Base-by-base conservation (phyloP, 2,888 invertebrate species). In the Synergus gifuensis region DNA sequence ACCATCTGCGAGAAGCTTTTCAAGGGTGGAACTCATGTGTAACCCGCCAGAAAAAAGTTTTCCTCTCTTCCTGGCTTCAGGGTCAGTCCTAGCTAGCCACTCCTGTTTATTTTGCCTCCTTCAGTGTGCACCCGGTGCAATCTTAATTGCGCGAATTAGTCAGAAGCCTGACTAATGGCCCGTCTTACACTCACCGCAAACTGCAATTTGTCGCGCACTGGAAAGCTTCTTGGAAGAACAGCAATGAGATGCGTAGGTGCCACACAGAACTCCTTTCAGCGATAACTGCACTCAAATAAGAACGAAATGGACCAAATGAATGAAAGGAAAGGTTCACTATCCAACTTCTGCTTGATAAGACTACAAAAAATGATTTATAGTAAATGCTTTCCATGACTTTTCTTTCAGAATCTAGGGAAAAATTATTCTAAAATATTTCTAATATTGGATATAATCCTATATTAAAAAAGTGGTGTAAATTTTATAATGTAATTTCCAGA, bases 141-240 rank as follows among this genome's bases (percentile, higher is more conserved):
- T 87, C 85, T 86, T 88, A 88, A 88, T 88, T 87, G 86, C 88
- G 84, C 86, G 86, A 87, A 88, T 88, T 87, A 88, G 88, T 88
- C 88, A 87, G 85, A 81, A 85, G 86, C 85, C 82, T 88, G 87
- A 88, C 85, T 88, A 88, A 88, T 88, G 87, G 83, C 83, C 85
- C 84, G 86, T 84, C 84, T 88, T 86, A 85, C 77, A 82, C 83
- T 79, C 82, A 82, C 81, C 83, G 83, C 73, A 79, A 76, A 81
- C 77, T 79, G 82, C 78, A 83, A 87, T 87, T 87, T 86, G 85
- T 87, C 85, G 84, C 82, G 46, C 46, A 66, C 80, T 80, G 77
- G 42, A 78, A 85, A 81, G 83, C 79, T 84, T 84, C 84, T 84
- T 18, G 81, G 85, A 85, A 83, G 81, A 18, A 44, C 46, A 46